Evolutionary conservation across 2,888 invertebrate genomes (phyloP).

Genomic region (Saturnia pavonia): DNA sequence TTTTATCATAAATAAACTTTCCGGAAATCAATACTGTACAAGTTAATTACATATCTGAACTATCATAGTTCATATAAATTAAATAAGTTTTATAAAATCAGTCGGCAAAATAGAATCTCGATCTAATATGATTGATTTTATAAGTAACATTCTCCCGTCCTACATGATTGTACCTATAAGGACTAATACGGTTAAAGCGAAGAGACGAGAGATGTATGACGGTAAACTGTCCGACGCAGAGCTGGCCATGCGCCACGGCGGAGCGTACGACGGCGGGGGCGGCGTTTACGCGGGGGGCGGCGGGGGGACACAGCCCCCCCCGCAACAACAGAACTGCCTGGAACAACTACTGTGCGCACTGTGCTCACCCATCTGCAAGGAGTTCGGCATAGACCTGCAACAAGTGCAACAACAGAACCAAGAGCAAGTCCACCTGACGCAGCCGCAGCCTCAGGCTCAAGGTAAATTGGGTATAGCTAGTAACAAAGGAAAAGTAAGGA

Average conservation of each 20-base stretch:
- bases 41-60: too few relatives aligned
- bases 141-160: too few relatives aligned
- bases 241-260: slow-evolving; percentile 66
- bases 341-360: slow-evolving; percentile 75
- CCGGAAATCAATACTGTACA: too few relatives aligned
- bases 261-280: slow-evolving; percentile 60
- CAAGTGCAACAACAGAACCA: slow-evolving; percentile 51
- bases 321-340: slow-evolving; percentile 61
- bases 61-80: too few relatives aligned
- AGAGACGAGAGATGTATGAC: not conserved
- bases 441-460: slow-evolving; percentile 57
- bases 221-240: slow-evolving; percentile 45
- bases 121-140: too few relatives aligned
- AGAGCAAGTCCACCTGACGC: slow-evolving; percentile 65
- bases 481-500: not conserved
- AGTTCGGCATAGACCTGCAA: slow-evolving; percentile 70
- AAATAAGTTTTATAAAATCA: too few relatives aligned
- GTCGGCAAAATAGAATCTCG: too few relatives aligned
- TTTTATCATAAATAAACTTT: too few relatives aligned
- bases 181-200: not conserved
- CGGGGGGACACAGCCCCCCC: slow-evolving; percentile 27
- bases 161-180: too few relatives aligned
- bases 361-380: slow-evolving; percentile 77
- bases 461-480: slow-evolving; percentile 31
- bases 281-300: slow-evolving; percentile 23